These are phyloP conservation scores for Trididemnum clinides DNA, from an alignment of 23 tunicate genomes.

Conservation along the genomic window DNA sequence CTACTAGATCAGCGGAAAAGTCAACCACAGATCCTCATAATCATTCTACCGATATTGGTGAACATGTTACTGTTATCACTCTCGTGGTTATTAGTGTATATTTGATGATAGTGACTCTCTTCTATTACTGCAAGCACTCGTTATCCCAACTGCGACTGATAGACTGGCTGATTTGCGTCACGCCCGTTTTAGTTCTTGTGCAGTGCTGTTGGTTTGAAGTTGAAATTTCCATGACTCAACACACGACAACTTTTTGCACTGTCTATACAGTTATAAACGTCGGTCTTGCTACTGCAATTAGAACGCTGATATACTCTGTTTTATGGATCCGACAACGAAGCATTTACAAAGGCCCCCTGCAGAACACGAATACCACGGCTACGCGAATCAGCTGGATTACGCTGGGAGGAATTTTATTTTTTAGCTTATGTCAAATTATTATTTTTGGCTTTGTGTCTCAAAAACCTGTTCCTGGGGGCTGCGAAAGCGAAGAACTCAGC, in stretches of 20 bases:
- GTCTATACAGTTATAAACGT: constrained; percentile 39
- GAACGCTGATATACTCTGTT: constrained; percentile 44
- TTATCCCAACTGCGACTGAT: background rate
- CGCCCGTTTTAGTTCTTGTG: constrained; percentile 10
- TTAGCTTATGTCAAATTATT: constrained; percentile 11
- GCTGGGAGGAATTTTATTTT: constrained; percentile 38
- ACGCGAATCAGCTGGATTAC: constrained; percentile 12
- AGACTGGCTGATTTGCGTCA: constrained; percentile 1
- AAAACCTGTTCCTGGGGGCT: constrained; percentile 1
- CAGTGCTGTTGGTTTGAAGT: constrained; percentile 44
- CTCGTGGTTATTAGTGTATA: constrained; percentile 27
- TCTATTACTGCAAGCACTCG: constrained; percentile 1
- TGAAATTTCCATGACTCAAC: constrained; percentile 14
- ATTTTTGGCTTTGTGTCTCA: constrained; percentile 13
- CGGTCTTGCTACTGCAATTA: constrained; percentile 5
- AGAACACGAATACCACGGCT: background rate
- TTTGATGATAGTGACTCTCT: background rate
- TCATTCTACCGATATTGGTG: background rate
- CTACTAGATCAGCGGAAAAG: no score
- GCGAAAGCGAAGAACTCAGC: constrained; percentile 6
- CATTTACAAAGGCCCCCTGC: constrained; percentile 36
- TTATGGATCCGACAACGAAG: constrained; percentile 53
- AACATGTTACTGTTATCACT: background rate
- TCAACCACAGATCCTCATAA: background rate
- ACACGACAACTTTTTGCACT: constrained; percentile 27